Evolutionary conservation across 2,888 invertebrate species (phyloP), one percentile per base, ranked within the genome.

Genomic region (Caenorhabditis sp.): DNA sequence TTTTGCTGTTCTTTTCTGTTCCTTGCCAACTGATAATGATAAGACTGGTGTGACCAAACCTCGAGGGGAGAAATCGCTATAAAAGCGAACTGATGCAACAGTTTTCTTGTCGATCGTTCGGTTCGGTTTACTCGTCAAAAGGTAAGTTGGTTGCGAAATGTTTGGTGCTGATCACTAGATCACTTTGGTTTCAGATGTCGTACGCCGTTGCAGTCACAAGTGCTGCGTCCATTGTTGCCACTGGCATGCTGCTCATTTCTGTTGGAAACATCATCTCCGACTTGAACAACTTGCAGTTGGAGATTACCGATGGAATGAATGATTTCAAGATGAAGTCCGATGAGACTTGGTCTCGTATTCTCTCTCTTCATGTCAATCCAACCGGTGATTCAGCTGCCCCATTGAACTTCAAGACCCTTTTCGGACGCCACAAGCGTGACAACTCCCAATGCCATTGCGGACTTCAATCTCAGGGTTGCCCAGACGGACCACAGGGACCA

Each of bases 371-470:
- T 61, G 70, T 79, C 18, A 69, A 76, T 62, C 80, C 83, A 72
- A 72, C 74, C 50, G 83, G 80, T n/a, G 72, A 79, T 3, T 20
- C 69, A n/a, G n/a, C n/a, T 62, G 79, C 83, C 15, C 65, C 71
- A 37, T 79, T 80, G 67, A 83, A 65, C 65, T 80, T 80, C 80
- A 68, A 61, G 44, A 74, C 80, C 9, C 68, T 83, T 24, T 83
- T 80, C 67, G 83, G 83, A 51, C 79, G 83, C 65, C 72, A 83
- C 60, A 83, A 83, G 67, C 78, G 83, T 72, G 69, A 69, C 76
- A 80, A 80, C 83, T 74, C 65, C 47, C 74, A 83, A 47, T 83
- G 83, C 65, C 61, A 80, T 61, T 83, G 83, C 35, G 83, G 83
- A 60, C 47, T 70, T 40, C 79, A 74, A 67, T 80, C 83, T 26